These are phyloP conservation scores for Lepisosteus osseus DNA, from an alignment of 2,113 vertebrate species.

Conservation along the genomic window DNA sequence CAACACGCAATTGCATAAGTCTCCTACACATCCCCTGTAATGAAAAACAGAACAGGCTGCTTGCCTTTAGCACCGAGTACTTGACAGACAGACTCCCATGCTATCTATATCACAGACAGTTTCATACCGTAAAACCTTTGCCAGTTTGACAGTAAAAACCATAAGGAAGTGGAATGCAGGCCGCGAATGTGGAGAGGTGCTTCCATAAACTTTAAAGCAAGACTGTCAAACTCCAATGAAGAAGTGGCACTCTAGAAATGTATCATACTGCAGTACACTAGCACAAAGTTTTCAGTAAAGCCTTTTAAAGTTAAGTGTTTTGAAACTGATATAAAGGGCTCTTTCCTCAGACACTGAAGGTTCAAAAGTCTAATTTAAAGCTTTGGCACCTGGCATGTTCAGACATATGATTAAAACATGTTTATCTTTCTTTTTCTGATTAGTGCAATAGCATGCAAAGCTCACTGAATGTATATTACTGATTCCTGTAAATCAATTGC, in stretches of 20 bases:
- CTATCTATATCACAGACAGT: neutral
- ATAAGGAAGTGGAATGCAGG: neutral
- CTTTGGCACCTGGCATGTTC: too few relatives aligned
- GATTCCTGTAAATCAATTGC: too few relatives aligned
- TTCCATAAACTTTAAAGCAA: neutral
- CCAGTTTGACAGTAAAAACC: neutral
- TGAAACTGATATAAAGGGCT: constrained; percentile 27
- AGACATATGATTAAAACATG: too few relatives aligned
- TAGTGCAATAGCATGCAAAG: too few relatives aligned
- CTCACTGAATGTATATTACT: too few relatives aligned
- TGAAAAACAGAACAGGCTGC: neutral
- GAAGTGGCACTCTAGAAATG: neutral
- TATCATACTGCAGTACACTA: neutral
- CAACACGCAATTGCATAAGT: neutral
- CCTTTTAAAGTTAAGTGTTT: too few relatives aligned
- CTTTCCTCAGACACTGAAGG: neutral
- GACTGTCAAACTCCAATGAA: too few relatives aligned
- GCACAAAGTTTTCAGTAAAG: too few relatives aligned
- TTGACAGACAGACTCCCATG: neutral
- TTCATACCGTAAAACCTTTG: neutral
- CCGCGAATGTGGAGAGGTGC: neutral
- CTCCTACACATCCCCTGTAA: neutral
- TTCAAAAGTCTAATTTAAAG: too few relatives aligned
- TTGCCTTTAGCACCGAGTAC: neutral
- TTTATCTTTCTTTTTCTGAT: too few relatives aligned